These are phyloP conservation scores for Hyposmocoma kahamanoa DNA, from an alignment of 1,140 invertebrate species.

Conservation along the genomic window DNA sequence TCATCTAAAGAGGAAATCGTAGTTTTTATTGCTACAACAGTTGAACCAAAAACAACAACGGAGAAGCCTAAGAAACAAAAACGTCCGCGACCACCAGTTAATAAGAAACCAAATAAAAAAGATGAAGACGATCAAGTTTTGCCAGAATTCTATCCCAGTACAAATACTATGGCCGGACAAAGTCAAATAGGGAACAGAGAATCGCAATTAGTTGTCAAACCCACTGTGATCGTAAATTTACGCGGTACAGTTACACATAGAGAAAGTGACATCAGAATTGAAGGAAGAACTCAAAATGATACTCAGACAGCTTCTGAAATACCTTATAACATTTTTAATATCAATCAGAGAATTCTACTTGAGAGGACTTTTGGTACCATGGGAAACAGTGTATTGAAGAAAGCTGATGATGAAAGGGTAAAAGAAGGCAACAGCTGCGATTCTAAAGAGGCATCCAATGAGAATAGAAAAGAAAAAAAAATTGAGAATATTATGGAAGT, in stretches of 20 bases:
- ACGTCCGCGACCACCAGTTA: constrained; percentile 20
- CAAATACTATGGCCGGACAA: constrained; percentile 53
- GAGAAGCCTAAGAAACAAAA: constrained; percentile 41
- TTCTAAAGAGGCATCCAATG: no score
- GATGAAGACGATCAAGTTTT: constrained; percentile 14
- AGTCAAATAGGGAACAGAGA: constrained; percentile 68
- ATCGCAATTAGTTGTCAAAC: constrained; percentile 66
- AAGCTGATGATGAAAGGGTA: constrained; percentile 27
- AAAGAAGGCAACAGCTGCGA: no score
- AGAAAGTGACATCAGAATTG: constrained; percentile 56
- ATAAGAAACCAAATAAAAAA: constrained; percentile 30
- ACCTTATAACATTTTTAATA: constrained; percentile 58
- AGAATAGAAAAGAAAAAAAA: constrained; percentile 21
- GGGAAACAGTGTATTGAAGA: constrained; percentile 20
- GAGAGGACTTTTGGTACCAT: constrained; percentile 31
- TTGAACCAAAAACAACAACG: constrained; percentile 21
- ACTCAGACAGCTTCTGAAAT: constrained; percentile 17
- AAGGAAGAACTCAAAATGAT: constrained; percentile 33
- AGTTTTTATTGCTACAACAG: constrained; percentile 34
- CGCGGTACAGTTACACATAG: constrained; percentile 51
- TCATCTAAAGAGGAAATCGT: constrained; percentile 44
- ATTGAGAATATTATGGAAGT: constrained; percentile 44
- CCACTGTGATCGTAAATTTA: constrained; percentile 66
- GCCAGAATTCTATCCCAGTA: constrained; percentile 29
- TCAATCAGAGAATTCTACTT: constrained; percentile 64